Evolutionary conservation across 2,113 vertebrate genomes (phyloP).

Genomic region (Phalacrocorax carbo): DNA sequence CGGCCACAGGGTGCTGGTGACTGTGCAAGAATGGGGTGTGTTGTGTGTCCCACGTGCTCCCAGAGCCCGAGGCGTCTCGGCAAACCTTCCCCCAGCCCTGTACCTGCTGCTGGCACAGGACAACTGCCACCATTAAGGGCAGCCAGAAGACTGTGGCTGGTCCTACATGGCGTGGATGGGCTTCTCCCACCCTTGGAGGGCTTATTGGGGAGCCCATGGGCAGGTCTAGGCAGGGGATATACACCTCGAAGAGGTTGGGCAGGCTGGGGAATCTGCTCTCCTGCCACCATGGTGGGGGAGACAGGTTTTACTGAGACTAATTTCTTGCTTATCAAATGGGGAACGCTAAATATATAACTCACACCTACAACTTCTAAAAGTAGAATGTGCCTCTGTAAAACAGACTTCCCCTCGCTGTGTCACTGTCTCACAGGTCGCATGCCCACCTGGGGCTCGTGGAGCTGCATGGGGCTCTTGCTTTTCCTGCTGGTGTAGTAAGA

Average conservation of each 20-base stretch:
- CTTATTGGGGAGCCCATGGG: neutral
- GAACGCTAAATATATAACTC: neutral
- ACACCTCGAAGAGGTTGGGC: neutral
- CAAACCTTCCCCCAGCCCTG: neutral
- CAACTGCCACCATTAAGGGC: neutral
- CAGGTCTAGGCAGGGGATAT: neutral
- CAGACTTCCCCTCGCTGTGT: neutral
- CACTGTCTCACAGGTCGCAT: neutral
- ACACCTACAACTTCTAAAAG: constrained; percentile 7
- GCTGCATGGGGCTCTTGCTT: neutral
- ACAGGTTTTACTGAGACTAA: neutral
- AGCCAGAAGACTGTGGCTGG: neutral
- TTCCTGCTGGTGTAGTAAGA: neutral
- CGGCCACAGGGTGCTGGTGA: neutral
- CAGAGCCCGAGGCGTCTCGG: accelerated
- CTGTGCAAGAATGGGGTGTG: neutral
- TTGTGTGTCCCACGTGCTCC: accelerated
- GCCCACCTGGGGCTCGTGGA: accelerated
- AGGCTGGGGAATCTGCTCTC: neutral
- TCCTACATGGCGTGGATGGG: neutral
- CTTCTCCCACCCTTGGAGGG: neutral
- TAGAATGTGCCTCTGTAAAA: neutral
- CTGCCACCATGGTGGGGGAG: accelerated
- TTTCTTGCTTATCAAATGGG: neutral
- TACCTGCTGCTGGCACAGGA: neutral